Percentiles rank a stretch among this genome's conserved stretches.
phyloP scores from a whole-genome alignment of 2,888 invertebrate species.

The Petrolisthes cinctipes region DNA sequence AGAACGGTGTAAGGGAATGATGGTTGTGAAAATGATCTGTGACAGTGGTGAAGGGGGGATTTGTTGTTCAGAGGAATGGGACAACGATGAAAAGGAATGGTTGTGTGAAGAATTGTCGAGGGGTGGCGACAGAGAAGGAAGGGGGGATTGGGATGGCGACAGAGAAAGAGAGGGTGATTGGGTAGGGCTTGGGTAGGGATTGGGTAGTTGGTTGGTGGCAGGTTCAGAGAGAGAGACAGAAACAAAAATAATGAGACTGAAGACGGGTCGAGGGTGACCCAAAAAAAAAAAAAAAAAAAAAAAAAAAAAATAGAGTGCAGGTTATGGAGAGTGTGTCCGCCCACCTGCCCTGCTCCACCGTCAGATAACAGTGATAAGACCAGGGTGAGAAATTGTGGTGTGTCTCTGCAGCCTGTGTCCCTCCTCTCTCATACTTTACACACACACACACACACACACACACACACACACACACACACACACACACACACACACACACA shows the following conservation, averaged over 20 bases:
- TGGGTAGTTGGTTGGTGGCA: not conserved
- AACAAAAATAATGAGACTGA: not conserved
- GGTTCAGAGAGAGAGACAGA: not conserved
- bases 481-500: too few relatives aligned
- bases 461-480: too few relatives aligned
- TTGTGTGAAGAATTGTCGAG: too few relatives aligned
- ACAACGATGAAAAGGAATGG: not conserved
- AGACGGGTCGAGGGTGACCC: not conserved
- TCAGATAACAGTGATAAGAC: not conserved
- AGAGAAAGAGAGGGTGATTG: not conserved
- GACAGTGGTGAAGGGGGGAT: not conserved
- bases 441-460: not conserved
- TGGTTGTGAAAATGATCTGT: not conserved
- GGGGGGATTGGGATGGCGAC: too few relatives aligned
- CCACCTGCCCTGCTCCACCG: not conserved
- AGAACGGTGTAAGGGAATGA: not conserved
- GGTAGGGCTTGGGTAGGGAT: not conserved
- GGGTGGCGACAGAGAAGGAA: not conserved
- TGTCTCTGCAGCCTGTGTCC: not conserved
- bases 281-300: not conserved
- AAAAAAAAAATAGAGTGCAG: not conserved
- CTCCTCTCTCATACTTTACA: not conserved
- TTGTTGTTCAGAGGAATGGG: not conserved
- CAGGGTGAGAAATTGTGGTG: not conserved
- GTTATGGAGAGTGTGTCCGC: not conserved